phyloP scores from a whole-genome alignment of 2,113 vertebrate genomes.

The Azemiops feae region DNA sequence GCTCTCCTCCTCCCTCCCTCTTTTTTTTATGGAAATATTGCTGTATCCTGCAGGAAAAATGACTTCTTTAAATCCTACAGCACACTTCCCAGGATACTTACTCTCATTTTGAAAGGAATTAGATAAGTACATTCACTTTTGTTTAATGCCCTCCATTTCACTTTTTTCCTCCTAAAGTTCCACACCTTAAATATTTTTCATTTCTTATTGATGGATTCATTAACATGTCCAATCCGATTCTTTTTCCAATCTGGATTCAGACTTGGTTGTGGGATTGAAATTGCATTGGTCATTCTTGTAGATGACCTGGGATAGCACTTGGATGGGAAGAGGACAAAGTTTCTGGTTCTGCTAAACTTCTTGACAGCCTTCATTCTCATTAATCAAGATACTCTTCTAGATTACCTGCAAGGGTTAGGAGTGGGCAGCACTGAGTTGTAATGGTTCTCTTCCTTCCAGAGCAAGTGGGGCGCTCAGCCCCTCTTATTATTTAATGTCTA shows the following conservation, averaged over 20 bases:
- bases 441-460: background rate
- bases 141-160: too few relatives aligned
- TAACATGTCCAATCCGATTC: too few relatives aligned
- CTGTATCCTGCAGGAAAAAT: background rate
- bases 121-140: too few relatives aligned
- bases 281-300: background rate
- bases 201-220: too few relatives aligned
- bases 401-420: background rate
- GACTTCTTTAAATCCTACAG: background rate
- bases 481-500: background rate
- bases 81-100: background rate
- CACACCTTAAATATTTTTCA: too few relatives aligned
- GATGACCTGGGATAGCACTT: background rate
- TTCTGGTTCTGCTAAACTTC: background rate
- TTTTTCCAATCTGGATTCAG: too few relatives aligned
- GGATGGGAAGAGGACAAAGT: background rate
- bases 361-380: background rate
- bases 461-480: background rate
- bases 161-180: too few relatives aligned
- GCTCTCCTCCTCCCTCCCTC: background rate
- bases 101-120: too few relatives aligned
- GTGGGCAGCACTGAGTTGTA: background rate
- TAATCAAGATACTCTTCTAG: background rate
- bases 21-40: background rate
- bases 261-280: background rate